These are phyloP conservation scores for Dufourea novaeangliae DNA, from an alignment of 1,140 invertebrate genomes.

Conservation along the genomic window DNA sequence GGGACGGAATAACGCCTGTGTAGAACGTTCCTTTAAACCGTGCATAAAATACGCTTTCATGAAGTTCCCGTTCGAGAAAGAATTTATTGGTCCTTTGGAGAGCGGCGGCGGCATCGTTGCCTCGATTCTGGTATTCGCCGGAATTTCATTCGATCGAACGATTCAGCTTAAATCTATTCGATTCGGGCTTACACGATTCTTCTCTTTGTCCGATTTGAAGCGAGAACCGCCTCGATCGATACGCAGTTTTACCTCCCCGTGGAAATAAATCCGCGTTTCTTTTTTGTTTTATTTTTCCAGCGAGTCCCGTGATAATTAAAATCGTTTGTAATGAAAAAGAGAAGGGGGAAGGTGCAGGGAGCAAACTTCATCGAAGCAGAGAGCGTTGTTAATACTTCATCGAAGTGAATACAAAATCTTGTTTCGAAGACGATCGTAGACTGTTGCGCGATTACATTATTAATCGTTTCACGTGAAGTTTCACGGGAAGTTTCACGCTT, in stretches of 20 bases:
- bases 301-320: not conserved
- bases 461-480: too few species aligned
- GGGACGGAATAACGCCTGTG: not conserved
- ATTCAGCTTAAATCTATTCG: constrained; percentile 10
- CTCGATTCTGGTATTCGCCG: not conserved
- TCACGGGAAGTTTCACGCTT: too few species aligned
- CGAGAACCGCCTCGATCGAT: not conserved
- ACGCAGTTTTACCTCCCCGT: not conserved
- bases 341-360: too few species aligned
- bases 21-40: not conserved
- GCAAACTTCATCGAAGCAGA: not conserved
- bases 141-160: constrained; percentile 4
- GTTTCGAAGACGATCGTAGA: too few species aligned
- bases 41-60: not conserved
- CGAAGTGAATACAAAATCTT: too few species aligned
- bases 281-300: too few species aligned
- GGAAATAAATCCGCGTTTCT: not conserved
- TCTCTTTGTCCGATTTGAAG: not conserved
- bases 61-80: constrained; percentile 2
- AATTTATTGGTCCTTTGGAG: constrained; percentile 11
- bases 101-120: not conserved
- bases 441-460: too few species aligned
- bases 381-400: too few species aligned
- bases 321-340: not conserved
- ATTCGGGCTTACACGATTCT: constrained; percentile 23